These are phyloP conservation scores for Clupea harengus DNA, from an alignment of 2,113 vertebrate genomes.

Conservation along the genomic window DNA sequence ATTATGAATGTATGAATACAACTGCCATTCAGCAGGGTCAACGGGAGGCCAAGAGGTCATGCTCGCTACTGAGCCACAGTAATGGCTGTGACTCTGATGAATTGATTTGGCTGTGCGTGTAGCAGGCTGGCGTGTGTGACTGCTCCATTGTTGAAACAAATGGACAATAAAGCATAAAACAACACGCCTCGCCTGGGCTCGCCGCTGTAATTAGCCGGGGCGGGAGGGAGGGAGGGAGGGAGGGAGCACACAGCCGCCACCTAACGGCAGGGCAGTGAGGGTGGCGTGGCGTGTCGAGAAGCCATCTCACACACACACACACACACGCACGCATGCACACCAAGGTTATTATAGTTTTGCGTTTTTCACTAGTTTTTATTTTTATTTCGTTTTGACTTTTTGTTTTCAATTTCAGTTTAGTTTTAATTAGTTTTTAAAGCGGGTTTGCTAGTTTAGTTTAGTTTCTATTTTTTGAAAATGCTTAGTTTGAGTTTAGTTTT, in stretches of 20 bases:
- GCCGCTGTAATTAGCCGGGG: conserved; percentile 47
- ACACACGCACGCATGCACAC: background rate
- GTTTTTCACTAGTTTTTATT: too few species aligned
- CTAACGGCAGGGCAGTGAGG: conserved; percentile 48
- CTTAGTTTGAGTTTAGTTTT: too few species aligned
- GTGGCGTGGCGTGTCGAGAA: conserved; percentile 28
- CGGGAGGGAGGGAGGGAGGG: conserved; percentile 61
- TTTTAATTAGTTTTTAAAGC: too few species aligned
- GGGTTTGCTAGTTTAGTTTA: too few species aligned
- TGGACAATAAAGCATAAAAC: conserved; percentile 53
- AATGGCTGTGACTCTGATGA: conserved; percentile 55
- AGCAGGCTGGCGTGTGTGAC: conserved; percentile 35
- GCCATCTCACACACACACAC: background rate
- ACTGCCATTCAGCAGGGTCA: conserved; percentile 36
- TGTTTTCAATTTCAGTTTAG: too few species aligned
- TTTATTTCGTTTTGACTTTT: too few species aligned
- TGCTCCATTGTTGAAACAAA: conserved; percentile 48
- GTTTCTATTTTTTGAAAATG: too few species aligned
- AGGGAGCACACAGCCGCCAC: conserved; percentile 64
- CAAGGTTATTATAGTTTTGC: too few species aligned
- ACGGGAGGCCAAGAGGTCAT: conserved; percentile 48
- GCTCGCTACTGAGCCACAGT: conserved; percentile 49
- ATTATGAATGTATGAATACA: conserved; percentile 18
- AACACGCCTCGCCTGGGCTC: conserved; percentile 40
- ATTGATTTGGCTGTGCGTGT: conserved; percentile 51